Conservation (phyloP, 64 coral and sea anemone species). For the Exaiptasia diaphana region DNA sequence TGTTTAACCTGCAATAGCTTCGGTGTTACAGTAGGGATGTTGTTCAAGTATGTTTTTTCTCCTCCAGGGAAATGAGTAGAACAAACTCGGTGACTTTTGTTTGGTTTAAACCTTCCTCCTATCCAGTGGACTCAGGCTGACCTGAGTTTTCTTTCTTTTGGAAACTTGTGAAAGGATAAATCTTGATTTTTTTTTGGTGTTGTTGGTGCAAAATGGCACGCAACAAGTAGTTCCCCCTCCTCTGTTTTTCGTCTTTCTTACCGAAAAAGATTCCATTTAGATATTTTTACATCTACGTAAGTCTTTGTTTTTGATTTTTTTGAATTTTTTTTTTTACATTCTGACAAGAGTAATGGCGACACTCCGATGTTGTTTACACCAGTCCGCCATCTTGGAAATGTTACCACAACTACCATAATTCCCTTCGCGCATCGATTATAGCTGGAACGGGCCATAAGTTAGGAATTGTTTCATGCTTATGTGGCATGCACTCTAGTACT, state of each 20-base stretch:
- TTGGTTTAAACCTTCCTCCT: conserved; percentile 33
- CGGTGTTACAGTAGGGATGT: conserved; percentile 1
- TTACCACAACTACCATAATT: background rate
- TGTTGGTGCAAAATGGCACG: conserved; percentile 11
- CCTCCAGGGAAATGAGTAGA: conserved; percentile 43
- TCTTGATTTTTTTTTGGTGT: conserved; percentile 25
- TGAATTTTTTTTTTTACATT: background rate
- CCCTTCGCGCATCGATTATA: background rate
- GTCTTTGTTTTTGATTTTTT: background rate
- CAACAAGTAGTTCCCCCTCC: conserved; percentile 53
- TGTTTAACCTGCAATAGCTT: background rate
- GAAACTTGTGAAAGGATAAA: conserved; percentile 30
- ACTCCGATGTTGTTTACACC: background rate
- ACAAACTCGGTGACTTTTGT: conserved; percentile 23
- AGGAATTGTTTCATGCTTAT: too few relatives aligned
- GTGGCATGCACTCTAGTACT: too few relatives aligned
- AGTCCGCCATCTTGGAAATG: background rate
- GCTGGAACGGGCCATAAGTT: background rate
- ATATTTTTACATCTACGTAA: background rate
- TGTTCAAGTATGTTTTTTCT: conserved; percentile 42
- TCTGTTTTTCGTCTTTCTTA: too few relatives aligned
- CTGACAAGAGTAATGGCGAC: background rate
- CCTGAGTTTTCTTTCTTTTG: conserved; percentile 25
- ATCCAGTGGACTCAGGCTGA: conserved; percentile 23
- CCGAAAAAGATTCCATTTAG: background rate